Percentiles rank a stretch among this genome's conserved stretches.
phyloP scores from a whole-genome alignment of 2,888 invertebrate species.

The Clivina fossor region DNA sequence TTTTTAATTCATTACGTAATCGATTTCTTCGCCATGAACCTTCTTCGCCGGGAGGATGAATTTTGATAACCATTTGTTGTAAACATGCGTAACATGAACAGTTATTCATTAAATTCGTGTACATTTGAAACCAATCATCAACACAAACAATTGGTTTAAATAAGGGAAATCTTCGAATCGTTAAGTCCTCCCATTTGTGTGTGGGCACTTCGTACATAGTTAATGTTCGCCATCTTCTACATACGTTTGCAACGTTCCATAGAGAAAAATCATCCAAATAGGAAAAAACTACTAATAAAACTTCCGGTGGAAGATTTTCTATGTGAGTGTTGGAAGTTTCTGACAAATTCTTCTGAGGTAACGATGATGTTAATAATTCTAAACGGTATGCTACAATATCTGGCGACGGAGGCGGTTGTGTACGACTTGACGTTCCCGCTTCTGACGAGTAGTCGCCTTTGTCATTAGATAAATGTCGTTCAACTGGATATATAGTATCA shows the following conservation, averaged over 20 bases:
- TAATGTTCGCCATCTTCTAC: conserved; percentile 80
- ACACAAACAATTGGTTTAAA: conserved; percentile 72
- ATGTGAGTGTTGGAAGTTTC: conserved; percentile 67
- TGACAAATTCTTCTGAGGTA: conserved; percentile 60
- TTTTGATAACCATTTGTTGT: conserved; percentile 78
- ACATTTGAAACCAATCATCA: conserved; percentile 78
- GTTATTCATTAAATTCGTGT: conserved; percentile 70
- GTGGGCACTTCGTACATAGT: conserved; percentile 72
- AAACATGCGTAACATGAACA: conserved; percentile 86
- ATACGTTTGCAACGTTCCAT: conserved; percentile 86
- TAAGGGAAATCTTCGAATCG: conserved; percentile 81
- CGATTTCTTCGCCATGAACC: conserved; percentile 82
- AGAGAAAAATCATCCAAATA: conserved; percentile 90
- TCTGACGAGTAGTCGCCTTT: background rate
- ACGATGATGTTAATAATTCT: conserved; percentile 62
- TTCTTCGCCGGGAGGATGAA: conserved; percentile 68
- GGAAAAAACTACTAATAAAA: conserved; percentile 83
- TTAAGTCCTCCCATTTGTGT: conserved; percentile 78
- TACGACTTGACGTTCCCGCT: background rate
- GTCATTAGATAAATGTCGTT: background rate
- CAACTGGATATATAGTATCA: conserved; percentile 56
- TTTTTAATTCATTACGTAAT: conserved; percentile 72
- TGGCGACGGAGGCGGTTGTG: conserved; percentile 58
- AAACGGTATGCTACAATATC: conserved; percentile 64
- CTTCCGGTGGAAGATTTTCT: conserved; percentile 68